Percentiles rank a stretch among this genome's conserved stretches.
Evolutionary conservation across 2,888 invertebrate species (phyloP).

Genomic region (Dicycla oo): DNA sequence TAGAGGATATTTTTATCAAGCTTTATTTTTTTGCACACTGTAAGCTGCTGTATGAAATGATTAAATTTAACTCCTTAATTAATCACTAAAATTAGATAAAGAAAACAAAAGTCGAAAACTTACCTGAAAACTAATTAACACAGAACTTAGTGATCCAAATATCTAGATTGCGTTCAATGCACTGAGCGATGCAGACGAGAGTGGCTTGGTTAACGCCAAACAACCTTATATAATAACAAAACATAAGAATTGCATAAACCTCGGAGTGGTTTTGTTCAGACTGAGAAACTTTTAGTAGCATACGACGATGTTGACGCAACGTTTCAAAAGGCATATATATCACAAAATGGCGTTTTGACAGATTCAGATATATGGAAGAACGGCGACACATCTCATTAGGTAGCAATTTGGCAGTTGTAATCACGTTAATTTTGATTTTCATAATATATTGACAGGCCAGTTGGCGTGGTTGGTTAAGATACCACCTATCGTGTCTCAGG

Average conservation of each 20-base stretch:
- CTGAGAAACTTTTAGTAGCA: conserved; percentile 29
- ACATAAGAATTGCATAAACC: conserved; percentile 90
- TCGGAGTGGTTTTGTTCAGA: conserved; percentile 64
- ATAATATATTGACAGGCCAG: no score
- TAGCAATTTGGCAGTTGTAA: no score
- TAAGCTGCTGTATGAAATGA: not conserved
- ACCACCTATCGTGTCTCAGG: no score
- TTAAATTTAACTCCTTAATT: not conserved
- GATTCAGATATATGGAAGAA: no score
- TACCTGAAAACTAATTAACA: conserved; percentile 69
- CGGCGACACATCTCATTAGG: no score
- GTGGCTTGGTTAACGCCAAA: conserved; percentile 78
- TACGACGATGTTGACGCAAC: no score
- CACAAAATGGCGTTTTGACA: no score
- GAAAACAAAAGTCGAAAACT: conserved; percentile 60
- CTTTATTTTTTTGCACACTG: not conserved
- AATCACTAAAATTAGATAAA: conserved; percentile 1
- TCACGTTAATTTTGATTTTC: no score
- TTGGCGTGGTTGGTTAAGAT: no score
- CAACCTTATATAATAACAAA: conserved; percentile 89
- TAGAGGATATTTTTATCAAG: not conserved
- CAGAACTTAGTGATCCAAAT: conserved; percentile 61
- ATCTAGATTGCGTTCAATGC: conserved; percentile 82
- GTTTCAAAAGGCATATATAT: not conserved
- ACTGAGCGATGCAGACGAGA: conserved; percentile 81